Evolutionary conservation across 2,113 vertebrate genomes (phyloP).

Genomic region (Tragelaphus scriptus): DNA sequence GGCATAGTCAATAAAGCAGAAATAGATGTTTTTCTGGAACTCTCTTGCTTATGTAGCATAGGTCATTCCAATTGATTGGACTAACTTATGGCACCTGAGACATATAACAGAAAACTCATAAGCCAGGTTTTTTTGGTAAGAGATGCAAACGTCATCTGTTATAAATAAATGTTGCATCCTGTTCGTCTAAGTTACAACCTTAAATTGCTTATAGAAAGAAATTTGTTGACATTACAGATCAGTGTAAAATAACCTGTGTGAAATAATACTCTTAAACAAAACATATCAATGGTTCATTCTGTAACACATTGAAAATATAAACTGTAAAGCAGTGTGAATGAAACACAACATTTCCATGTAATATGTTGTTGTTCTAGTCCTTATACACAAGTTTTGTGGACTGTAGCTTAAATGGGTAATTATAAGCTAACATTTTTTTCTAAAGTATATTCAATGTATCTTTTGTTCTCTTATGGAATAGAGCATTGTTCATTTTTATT

Average conservation of each 20-base stretch:
- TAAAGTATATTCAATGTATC: neutral
- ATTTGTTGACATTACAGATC: neutral
- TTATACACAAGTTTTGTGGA: neutral
- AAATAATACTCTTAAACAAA: neutral
- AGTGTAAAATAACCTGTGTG: neutral
- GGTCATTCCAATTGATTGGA: neutral
- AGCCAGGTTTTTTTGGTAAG: slow-evolving; percentile 36
- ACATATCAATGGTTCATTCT: neutral
- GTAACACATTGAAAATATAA: neutral
- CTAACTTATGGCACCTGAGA: neutral
- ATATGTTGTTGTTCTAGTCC: neutral
- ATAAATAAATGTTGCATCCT: neutral
- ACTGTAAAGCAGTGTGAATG: neutral
- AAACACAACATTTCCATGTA: neutral
- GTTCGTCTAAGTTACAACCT: neutral
- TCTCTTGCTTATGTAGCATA: neutral
- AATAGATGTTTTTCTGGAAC: too few species aligned
- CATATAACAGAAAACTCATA: neutral
- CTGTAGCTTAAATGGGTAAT: neutral
- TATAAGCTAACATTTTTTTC: neutral
- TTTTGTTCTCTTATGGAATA: neutral
- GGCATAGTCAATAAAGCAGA: too few species aligned
- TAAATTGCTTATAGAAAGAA: slow-evolving; percentile 18
- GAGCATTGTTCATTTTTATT: slow-evolving; percentile 4
- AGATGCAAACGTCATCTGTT: neutral